Base-by-base conservation (phyloP, 2,797 vertebrate species). In the Acridotheres tristis region DNA sequence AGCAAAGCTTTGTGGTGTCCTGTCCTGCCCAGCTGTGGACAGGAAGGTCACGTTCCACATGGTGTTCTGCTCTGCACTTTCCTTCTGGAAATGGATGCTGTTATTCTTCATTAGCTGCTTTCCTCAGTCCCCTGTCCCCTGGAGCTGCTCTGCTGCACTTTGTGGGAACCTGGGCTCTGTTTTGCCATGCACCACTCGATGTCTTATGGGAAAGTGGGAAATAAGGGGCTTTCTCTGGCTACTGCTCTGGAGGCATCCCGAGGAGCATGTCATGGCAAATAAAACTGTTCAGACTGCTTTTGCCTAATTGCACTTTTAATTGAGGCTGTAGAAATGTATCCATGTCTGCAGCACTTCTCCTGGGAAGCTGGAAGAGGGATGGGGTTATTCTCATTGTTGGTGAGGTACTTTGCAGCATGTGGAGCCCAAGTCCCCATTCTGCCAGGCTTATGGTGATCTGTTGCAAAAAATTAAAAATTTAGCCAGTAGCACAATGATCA, bases 181-280 rank as follows among this genome's bases (percentile, higher is more conserved):
- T 30, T 2, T 30, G 13, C 26, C 29, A 10, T 0, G 2, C 10
- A 8, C 16, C 30, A 6, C 45, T 58, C 14, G 27, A 8, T 51
- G 25, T 15, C n/a, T 13, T 1, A 0, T 27, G 66, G 47, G 34
- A 19, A n/a, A 43, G 13, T 1, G 3, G 25, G 15, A n/a, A 63
- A 18, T 18, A 8, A 58, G 48, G 71, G 10, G 27, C 26, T 61
- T 12, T 57, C 34, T 57, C 22, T 2, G 3, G 53, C 32, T 16
- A 1, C 61, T 45, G 36, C 54, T 63, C 50, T 43, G 17, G 36
- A 62, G 34, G 43, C 47, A 61, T 29, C 59, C 47, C 2, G 3
- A 61, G 65, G 1, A 43, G 30, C 4, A 3, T 9, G 20, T 10
- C 40, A 17, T 25, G 47, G 43, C 66, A 83, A 58, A 45, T 34